Conservation (phyloP, 2,113 vertebrate genomes). For the Phalacrocorax brasilianus region DNA sequence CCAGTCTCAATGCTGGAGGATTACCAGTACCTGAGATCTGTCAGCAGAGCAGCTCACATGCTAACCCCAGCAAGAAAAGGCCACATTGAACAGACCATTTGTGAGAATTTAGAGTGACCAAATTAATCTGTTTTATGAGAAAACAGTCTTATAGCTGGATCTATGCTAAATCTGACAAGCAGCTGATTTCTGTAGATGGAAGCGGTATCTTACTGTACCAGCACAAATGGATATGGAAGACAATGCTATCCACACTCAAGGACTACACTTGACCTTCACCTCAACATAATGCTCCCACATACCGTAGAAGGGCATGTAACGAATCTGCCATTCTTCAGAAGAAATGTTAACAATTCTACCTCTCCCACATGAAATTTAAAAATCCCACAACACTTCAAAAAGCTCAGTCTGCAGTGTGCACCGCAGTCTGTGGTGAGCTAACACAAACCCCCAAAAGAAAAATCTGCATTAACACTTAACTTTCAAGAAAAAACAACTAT, state of each 20-base stretch:
- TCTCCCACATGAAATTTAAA: neutral
- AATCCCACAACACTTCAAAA: neutral
- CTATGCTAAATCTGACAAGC: neutral
- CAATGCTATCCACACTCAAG: rapidly evolving
- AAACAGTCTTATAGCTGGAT: neutral
- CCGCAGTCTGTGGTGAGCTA: neutral
- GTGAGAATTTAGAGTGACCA: neutral
- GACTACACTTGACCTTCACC: neutral
- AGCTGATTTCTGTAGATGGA: neutral
- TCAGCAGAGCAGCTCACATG: neutral
- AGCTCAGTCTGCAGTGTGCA: neutral
- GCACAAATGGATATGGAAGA: neutral
- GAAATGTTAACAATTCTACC: neutral
- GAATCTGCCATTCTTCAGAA: neutral
- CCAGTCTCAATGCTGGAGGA: neutral
- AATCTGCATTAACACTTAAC: neutral
- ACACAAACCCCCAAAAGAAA: neutral
- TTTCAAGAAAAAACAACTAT: neutral
- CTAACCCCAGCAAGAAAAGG: neutral
- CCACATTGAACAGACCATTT: neutral
- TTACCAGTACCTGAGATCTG: neutral
- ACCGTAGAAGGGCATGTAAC: neutral
- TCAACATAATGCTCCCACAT: neutral
- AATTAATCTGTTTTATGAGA: neutral
- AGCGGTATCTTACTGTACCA: neutral